These are phyloP conservation scores for Calameuta filiformis DNA, from an alignment of 2,888 invertebrate species.

Conservation along the genomic window DNA sequence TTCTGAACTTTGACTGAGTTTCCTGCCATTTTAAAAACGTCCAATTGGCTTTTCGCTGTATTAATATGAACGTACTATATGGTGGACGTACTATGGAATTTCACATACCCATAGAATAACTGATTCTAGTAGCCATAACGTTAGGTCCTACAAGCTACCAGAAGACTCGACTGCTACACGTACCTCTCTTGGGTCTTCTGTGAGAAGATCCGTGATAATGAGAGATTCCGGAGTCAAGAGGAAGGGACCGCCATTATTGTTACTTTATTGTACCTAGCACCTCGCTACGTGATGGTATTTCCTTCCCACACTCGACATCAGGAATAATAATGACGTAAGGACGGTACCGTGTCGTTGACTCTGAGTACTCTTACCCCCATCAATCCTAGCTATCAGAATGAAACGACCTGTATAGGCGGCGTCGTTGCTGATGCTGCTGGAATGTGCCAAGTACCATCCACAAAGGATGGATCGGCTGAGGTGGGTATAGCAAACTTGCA, in stretches of 20 bases:
- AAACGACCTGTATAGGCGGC: not conserved
- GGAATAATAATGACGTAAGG: constrained; percentile 28
- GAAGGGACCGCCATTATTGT: not conserved
- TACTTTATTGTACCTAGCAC: not conserved
- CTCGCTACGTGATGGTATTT: constrained; percentile 25
- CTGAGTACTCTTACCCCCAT: not conserved
- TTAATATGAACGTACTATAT: not conserved
- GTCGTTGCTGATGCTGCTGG: not conserved
- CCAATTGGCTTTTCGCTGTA: not conserved
- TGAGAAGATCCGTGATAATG: not conserved
- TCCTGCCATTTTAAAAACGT: not conserved
- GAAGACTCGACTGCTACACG: not conserved
- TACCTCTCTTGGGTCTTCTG: not conserved
- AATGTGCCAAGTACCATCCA: not conserved
- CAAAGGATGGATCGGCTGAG: not conserved
- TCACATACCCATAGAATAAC: not conserved
- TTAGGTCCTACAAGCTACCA: not conserved
- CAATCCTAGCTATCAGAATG: not conserved
- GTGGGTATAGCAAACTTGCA: not conserved
- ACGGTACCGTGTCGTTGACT: constrained; percentile 12
- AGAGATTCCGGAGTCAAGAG: not conserved
- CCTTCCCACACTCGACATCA: constrained; percentile 25
- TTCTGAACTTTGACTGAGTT: not conserved
- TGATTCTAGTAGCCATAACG: not conserved
- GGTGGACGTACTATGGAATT: too few relatives aligned